These are phyloP conservation scores for Telmatherina bonti DNA, from an alignment of 2,797 vertebrate genomes.

Conservation along the genomic window DNA sequence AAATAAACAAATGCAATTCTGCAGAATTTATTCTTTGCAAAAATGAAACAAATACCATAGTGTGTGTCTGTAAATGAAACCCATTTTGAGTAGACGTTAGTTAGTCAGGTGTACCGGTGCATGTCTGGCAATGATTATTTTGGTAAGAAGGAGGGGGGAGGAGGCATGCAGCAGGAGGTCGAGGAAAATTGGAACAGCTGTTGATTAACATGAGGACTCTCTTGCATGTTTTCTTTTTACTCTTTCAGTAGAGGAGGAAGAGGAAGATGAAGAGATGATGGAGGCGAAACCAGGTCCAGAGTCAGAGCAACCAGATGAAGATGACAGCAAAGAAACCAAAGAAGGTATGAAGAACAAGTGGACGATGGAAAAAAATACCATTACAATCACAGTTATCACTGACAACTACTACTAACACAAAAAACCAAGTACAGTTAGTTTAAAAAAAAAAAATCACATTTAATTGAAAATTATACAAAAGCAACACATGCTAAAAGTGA, in stretches of 20 bases:
- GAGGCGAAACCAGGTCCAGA: constrained; percentile 88
- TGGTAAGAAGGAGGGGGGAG: constrained; percentile 58
- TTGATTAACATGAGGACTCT: constrained; percentile 75
- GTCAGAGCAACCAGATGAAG: constrained; percentile 89
- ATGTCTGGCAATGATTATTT: constrained; percentile 83
- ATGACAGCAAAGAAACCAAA: constrained; percentile 90
- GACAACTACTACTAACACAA: background rate
- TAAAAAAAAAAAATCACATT: no score
- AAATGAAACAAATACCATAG: background rate
- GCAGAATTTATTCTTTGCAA: background rate
- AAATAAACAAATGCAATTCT: constrained; percentile 4
- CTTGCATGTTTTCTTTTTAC: constrained; percentile 11
- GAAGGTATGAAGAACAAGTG: constrained; percentile 81
- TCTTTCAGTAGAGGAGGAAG: constrained; percentile 88
- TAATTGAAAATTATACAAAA: background rate
- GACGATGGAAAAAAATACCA: background rate
- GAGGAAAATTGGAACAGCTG: constrained; percentile 77
- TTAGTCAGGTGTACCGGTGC: constrained; percentile 73
- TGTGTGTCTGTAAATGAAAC: constrained; percentile 63
- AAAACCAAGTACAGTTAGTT: background rate
- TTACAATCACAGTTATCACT: background rate
- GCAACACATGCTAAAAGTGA: background rate
- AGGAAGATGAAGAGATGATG: constrained; percentile 93
- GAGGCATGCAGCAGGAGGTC: constrained; percentile 62
- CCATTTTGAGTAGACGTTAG: constrained; percentile 58